Evolutionary conservation across 92 coral and sea anemone species (phyloP).

Genomic region (Parazoanthus darwini): DNA sequence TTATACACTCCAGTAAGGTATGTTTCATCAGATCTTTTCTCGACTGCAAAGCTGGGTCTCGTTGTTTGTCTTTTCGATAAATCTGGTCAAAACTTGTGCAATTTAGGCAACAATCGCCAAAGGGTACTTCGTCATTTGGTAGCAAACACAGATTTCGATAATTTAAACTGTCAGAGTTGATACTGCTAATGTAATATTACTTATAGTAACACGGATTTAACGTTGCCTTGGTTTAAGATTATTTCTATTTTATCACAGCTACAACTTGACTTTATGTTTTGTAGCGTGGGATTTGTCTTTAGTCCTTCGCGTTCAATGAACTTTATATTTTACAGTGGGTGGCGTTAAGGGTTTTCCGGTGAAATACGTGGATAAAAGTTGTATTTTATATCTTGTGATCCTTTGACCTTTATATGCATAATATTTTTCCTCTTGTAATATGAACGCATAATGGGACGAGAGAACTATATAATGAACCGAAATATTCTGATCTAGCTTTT

Average conservation of each 20-base stretch:
- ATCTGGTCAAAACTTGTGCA: too few species aligned
- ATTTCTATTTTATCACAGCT: not conserved
- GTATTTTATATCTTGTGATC: not conserved
- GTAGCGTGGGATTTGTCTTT: not conserved
- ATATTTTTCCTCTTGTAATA: not conserved
- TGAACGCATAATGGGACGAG: not conserved
- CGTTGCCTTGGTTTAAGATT: not conserved
- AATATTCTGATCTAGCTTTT: too few species aligned
- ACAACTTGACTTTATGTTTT: not conserved
- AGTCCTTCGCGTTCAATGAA: not conserved
- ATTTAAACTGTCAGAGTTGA: not conserved
- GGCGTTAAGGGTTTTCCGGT: not conserved
- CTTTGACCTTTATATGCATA: not conserved
- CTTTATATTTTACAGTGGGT: not conserved
- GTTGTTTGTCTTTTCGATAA: not conserved
- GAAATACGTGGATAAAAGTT: not conserved
- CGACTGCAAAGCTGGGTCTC: not conserved
- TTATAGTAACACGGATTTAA: not conserved
- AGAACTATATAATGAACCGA: not conserved
- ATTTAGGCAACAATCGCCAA: not conserved
- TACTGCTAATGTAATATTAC: too few species aligned
- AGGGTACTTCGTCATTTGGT: not conserved
- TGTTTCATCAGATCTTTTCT: not conserved
- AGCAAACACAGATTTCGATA: too few species aligned
- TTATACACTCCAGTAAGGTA: not conserved